Conservation (phyloP, 2,888 invertebrate species). For the Calephelis perditalis region DNA sequence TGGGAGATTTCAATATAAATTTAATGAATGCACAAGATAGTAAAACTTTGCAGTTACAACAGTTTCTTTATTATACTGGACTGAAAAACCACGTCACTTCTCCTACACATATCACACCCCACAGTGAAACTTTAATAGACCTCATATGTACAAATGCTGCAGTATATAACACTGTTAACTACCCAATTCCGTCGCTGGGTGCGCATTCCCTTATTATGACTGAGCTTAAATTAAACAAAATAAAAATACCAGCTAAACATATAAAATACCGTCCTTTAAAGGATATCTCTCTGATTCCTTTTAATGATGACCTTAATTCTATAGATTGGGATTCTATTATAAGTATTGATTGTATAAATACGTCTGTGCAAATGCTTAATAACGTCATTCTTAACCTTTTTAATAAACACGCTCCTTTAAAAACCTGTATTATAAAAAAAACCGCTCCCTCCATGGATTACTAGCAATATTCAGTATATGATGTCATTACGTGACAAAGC, state of each 20-base stretch:
- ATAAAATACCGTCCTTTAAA: not conserved
- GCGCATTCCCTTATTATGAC: not conserved
- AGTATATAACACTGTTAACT: not conserved
- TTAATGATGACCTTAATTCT: not conserved
- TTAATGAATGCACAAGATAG: not conserved
- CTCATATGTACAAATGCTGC: not conserved
- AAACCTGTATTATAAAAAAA: not conserved
- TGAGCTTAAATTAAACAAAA: not conserved
- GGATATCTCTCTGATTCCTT: not conserved
- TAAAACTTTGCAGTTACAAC: not conserved
- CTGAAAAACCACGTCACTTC: not conserved
- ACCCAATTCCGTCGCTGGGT: not conserved
- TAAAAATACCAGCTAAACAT: not conserved
- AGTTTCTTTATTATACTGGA: not conserved
- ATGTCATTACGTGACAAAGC: not conserved
- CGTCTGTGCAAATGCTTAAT: not conserved
- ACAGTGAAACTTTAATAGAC: not conserved
- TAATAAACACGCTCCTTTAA: not conserved
- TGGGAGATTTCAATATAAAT: not conserved
- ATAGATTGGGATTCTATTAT: not conserved
- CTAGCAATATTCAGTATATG: not conserved
- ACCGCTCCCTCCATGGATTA: not conserved
- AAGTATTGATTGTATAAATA: not conserved
- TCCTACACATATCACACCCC: not conserved
- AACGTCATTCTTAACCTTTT: not conserved